Conservation (phyloP, 2,888 invertebrate species). For the Macropis europaea region DNA sequence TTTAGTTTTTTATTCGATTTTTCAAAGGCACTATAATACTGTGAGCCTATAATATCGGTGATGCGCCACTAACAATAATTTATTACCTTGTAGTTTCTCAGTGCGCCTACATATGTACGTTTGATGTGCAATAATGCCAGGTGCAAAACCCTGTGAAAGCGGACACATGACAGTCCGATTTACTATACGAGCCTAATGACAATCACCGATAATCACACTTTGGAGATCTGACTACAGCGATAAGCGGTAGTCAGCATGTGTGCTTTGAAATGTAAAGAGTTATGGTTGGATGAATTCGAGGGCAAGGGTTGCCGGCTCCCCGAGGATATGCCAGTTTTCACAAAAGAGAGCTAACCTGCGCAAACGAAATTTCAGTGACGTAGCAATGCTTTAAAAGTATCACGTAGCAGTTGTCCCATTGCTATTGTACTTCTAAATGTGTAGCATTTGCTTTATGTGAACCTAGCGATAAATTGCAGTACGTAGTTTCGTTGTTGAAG, state of each 20-base stretch:
- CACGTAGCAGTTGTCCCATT: neutral
- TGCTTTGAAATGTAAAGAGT: conserved; percentile 63
- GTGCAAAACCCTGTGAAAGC: conserved; percentile 43
- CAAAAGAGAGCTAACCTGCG: conserved; percentile 37
- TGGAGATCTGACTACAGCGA: conserved; percentile 33
- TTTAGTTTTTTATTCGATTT: too few species aligned
- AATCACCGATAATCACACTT: conserved; percentile 52
- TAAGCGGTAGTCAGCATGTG: conserved; percentile 39
- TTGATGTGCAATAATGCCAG: conserved; percentile 27
- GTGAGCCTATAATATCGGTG: too few species aligned
- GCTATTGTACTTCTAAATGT: conserved; percentile 32
- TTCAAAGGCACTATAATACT: too few species aligned
- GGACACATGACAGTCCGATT: conserved; percentile 35
- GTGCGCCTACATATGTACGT: too few species aligned
- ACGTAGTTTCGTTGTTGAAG: conserved; percentile 18
- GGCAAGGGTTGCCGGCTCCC: conserved; percentile 24
- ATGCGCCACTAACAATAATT: too few species aligned
- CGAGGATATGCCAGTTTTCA: conserved; percentile 10
- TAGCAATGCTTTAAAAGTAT: conserved; percentile 47
- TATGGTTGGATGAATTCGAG: conserved; percentile 60
- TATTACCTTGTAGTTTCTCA: neutral
- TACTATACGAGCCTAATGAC: conserved; percentile 17
- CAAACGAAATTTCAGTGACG: conserved; percentile 67
- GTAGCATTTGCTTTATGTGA: conserved; percentile 13
- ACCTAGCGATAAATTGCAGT: conserved; percentile 15